These are phyloP conservation scores for Ophion ellenae DNA, from an alignment of 2,888 invertebrate species.

Conservation along the genomic window DNA sequence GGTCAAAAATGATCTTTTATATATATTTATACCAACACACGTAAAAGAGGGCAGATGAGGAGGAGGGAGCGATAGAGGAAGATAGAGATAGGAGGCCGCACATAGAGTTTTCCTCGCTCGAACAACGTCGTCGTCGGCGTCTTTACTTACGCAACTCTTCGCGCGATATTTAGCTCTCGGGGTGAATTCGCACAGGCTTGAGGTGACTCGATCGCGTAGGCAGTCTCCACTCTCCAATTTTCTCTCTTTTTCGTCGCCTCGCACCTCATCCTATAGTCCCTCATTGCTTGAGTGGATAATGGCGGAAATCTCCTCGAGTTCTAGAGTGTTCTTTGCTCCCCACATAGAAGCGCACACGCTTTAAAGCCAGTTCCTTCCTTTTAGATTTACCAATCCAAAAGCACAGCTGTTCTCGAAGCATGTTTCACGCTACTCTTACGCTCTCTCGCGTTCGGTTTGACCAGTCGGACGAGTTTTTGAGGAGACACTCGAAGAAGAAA, in stretches of 20 bases:
- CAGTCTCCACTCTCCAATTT: slow-evolving; percentile 32
- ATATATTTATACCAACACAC: not conserved
- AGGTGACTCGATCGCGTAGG: slow-evolving; percentile 54
- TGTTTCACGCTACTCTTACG: slow-evolving; percentile 36
- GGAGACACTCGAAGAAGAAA: not conserved
- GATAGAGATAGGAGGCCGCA: slow-evolving; percentile 48
- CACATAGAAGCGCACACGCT: slow-evolving; percentile 5
- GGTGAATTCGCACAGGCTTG: slow-evolving; percentile 70
- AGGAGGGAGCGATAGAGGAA: not conserved
- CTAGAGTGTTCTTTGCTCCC: slow-evolving; percentile 45
- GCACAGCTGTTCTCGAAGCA: slow-evolving; percentile 57
- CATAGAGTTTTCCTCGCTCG: slow-evolving; percentile 50
- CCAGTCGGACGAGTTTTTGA: slow-evolving; percentile 9
- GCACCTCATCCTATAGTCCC: slow-evolving; percentile 39
- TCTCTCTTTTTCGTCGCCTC: slow-evolving; percentile 49
- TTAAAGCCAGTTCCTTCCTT: slow-evolving; percentile 41
- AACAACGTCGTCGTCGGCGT: slow-evolving; percentile 62
- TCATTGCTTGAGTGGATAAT: slow-evolving; percentile 54
- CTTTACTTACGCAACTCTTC: slow-evolving; percentile 78
- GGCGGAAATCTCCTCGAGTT: slow-evolving; percentile 51
- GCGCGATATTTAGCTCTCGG: slow-evolving; percentile 80
- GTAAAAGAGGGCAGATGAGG: slow-evolving; percentile 11
- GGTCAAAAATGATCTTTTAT: not conserved
- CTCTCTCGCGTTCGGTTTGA: slow-evolving; percentile 31
- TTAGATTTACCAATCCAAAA: slow-evolving; percentile 44